Percentiles rank a stretch among this genome's conserved stretches.
Evolutionary conservation across 2,113 vertebrate genomes (phyloP).

Genomic region (Pygoscelis antarcticus): DNA sequence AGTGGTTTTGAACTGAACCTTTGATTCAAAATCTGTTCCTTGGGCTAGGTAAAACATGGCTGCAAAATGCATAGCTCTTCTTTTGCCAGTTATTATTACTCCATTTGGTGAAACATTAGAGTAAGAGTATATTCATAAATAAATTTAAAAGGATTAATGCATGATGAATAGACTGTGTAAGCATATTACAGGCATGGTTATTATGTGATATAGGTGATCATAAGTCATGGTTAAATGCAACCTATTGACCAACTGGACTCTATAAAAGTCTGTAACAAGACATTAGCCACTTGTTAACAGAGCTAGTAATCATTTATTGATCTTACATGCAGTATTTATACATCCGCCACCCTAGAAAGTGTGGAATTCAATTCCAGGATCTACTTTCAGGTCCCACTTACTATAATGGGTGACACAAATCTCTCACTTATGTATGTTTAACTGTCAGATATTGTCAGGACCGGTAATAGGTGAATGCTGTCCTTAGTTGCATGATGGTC

Average conservation of each 20-base stretch:
- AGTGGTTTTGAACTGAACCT: neutral
- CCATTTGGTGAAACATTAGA: constrained; percentile 51
- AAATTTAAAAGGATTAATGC: constrained; percentile 62
- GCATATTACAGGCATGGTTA: constrained; percentile 61
- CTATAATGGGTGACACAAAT: constrained; percentile 31
- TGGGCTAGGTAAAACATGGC: neutral
- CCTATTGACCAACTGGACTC: constrained; percentile 65
- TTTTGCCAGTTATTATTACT: neutral
- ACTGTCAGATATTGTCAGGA: constrained; percentile 11
- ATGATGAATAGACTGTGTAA: constrained; percentile 63
- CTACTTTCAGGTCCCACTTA: constrained; percentile 43
- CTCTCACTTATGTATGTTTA: neutral
- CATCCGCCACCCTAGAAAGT: constrained; percentile 59
- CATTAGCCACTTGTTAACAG: constrained; percentile 68
- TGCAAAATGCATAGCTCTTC: neutral
- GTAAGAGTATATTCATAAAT: constrained; percentile 54
- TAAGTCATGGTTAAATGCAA: constrained; percentile 71
- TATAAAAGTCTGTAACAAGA: constrained; percentile 57
- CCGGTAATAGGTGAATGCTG: neutral
- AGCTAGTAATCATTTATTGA: constrained; percentile 67
- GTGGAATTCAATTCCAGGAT: constrained; percentile 57
- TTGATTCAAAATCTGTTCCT: neutral
- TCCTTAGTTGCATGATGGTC: neutral
- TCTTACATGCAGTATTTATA: constrained; percentile 62
- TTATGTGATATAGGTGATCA: constrained; percentile 45